phyloP scores from a whole-genome alignment of 23 tunicate genomes.

The Diplosoma virens region DNA sequence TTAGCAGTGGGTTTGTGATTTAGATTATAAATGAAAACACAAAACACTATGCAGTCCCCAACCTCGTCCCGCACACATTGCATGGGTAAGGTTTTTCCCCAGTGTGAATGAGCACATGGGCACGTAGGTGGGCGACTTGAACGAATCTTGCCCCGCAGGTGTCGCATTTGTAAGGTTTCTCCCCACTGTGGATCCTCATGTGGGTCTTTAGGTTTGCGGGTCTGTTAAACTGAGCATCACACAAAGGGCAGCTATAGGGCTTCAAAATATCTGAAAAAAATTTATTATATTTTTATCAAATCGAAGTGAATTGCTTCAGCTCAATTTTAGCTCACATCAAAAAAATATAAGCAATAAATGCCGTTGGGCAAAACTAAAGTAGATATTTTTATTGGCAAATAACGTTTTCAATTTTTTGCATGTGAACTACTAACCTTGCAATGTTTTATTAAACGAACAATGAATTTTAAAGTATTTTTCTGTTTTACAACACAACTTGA shows the following conservation, averaged over 20 bases:
- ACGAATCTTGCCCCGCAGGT: slow-evolving; percentile 93
- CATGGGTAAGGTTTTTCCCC: slow-evolving; percentile 98
- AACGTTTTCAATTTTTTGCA: no score
- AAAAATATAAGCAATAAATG: no score
- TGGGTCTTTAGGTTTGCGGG: slow-evolving; percentile 97
- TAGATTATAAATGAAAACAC: no score
- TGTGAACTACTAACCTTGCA: no score
- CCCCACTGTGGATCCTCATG: slow-evolving; percentile 96
- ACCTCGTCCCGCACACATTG: slow-evolving; percentile 92
- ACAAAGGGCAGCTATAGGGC: slow-evolving; percentile 87
- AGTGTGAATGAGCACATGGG: slow-evolving; percentile 90
- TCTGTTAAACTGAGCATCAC: slow-evolving; percentile 91
- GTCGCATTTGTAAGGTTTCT: slow-evolving; percentile 94
- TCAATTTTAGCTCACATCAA: no score
- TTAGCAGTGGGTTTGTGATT: no score
- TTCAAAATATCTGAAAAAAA: slow-evolving; percentile 21
- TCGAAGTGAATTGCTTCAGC: neutral
- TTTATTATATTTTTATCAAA: neutral
- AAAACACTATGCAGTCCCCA: no score
- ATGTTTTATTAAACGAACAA: no score
- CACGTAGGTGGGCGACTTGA: slow-evolving; percentile 93
- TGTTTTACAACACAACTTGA: no score
- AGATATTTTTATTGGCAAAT: no score
- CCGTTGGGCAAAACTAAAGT: no score
- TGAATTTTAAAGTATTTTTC: no score